Percentiles rank a stretch among this genome's conserved stretches.
Conservation (phyloP, 2,113 vertebrate species). For the Tragelaphus strepsiceros region DNA sequence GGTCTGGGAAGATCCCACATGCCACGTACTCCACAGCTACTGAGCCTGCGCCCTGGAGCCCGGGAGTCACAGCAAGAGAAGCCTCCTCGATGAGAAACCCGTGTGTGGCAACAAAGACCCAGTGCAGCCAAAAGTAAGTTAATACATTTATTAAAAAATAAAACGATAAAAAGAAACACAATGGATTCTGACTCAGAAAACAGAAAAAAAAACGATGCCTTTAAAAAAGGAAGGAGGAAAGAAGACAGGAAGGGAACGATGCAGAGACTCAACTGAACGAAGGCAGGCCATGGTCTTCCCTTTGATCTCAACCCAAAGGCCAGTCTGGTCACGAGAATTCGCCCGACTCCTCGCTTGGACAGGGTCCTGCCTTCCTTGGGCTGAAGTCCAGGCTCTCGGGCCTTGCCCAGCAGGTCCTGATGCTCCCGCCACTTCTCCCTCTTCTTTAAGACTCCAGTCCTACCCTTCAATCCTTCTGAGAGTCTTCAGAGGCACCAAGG, state of each 20-base stretch:
- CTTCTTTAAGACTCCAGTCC: not conserved
- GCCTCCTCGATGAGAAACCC: not conserved
- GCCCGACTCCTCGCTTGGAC: too few relatives aligned
- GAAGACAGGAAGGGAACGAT: not conserved
- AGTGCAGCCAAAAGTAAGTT: not conserved
- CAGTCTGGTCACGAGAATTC: fast-evolving
- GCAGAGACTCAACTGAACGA: not conserved
- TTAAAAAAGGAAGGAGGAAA: not conserved
- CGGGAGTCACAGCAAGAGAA: not conserved
- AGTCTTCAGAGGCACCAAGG: not conserved
- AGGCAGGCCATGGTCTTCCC: fast-evolving
- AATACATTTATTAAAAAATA: not conserved
- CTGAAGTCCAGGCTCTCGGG: not conserved
- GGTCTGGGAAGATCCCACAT: not conserved
- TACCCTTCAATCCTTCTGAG: not conserved
- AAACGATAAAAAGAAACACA: not conserved
- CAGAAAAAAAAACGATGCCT: not conserved
- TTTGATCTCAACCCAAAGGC: not conserved
- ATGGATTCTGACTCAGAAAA: not conserved
- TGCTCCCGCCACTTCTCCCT: too few relatives aligned
- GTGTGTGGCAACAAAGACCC: not conserved
- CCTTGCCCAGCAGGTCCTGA: not conserved
- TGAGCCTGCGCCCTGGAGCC: not conserved
- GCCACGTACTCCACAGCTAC: not conserved
- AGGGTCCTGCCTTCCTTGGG: not conserved